phyloP scores from a whole-genome alignment of 1,140 invertebrate genomes.

The Drosophila tsacasi region DNA sequence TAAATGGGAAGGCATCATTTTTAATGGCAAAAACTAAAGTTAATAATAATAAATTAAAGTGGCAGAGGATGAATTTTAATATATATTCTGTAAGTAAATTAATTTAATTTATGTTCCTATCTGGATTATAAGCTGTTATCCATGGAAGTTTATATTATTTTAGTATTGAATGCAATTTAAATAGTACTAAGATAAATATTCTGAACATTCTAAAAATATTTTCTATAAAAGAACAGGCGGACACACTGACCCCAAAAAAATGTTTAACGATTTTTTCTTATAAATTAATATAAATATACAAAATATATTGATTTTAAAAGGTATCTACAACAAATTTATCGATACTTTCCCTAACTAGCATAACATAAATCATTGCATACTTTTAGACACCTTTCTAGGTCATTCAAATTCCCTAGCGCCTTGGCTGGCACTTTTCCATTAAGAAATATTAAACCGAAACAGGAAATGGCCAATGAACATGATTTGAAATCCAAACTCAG shows the following conservation, averaged over 20 bases:
- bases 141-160: too few relatives aligned
- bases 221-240: too few relatives aligned
- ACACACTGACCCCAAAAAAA: too few relatives aligned
- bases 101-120: background rate
- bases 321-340: background rate
- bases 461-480: background rate
- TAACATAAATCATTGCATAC: background rate
- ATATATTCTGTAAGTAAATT: background rate
- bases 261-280: too few relatives aligned
- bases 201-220: too few relatives aligned
- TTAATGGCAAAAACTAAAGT: slow-evolving; percentile 2
- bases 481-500: background rate
- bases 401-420: background rate
- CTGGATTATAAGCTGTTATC: too few relatives aligned
- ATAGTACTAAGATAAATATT: too few relatives aligned
- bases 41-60: slow-evolving; percentile 6
- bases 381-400: background rate
- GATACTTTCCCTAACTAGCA: background rate
- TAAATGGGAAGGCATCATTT: background rate
- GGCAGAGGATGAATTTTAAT: background rate
- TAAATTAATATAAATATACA: too few relatives aligned
- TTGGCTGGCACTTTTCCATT: slow-evolving; percentile 3
- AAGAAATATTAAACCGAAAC: slow-evolving; percentile 1
- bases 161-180: too few relatives aligned
- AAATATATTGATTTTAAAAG: background rate